Evolutionary conservation across 1,140 invertebrate genomes (phyloP), one percentile per base, ranked within the genome.

Genomic region (Sarcophaga peregrina): DNA sequence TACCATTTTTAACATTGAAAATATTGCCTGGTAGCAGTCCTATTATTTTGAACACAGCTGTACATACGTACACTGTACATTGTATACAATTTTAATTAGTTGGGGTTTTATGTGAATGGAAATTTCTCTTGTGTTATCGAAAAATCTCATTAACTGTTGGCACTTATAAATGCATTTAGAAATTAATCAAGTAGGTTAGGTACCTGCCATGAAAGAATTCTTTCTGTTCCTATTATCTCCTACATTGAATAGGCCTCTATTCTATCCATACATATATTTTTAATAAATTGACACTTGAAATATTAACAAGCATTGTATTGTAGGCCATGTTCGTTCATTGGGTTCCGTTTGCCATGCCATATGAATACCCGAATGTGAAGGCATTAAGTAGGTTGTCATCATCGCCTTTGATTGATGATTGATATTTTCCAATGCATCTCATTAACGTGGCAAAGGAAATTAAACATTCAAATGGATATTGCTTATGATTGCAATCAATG

Each of bases 261-360:
- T 52, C 9, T 52, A 5, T 52, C 1, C 5, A 5, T 62, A 13
- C 58, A 17, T 68, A n/a, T 68, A 68, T 25, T 78, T 52, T 78
- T 78, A 50, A 47, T 47, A 78, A 58, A 78, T 78, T 78, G 75
- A 78, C 48, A 78, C 75, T 78, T 78, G 75, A 78, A 78, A 47
- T 78, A 78, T 78, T 78, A 50, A 78, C 75, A 47, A 78, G 47
- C 74, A 48, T 50, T 76, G 74, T 68, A 4, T 68, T 8, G 58
- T n/a, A 7, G 58, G 58, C 58, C 58, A 68, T 17, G 58, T n/a
- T 2, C 13, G 58, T n/a, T 2, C 13, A 8, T 73, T 45, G 68
- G 20, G 13, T 58, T 58, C n/a, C 1, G n/a, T 13, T 58, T n/a
- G 0, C 7, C n/a, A 20, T 68, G n/a, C n/a, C 25, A 17, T 1